These are phyloP conservation scores for Empis livida DNA, from an alignment of 2,888 invertebrate genomes.

Conservation along the genomic window DNA sequence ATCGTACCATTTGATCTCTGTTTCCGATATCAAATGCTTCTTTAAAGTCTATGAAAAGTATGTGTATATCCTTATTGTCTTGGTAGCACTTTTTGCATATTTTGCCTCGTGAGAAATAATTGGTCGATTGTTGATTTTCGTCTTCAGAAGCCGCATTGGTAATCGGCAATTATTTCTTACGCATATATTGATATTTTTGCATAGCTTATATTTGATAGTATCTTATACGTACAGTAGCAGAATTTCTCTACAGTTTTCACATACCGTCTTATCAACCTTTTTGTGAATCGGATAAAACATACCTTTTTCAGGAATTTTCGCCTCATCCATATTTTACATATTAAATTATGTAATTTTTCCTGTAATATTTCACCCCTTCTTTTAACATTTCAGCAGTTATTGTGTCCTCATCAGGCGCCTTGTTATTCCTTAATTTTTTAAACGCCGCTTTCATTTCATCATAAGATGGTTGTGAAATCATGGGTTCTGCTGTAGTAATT, in stretches of 20 bases:
- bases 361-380: neutral
- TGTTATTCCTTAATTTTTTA: neutral
- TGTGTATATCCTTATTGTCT: neutral
- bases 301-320: neutral
- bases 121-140: neutral
- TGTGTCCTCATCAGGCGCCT: neutral
- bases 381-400: conserved; percentile 1
- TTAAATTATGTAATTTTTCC: neutral
- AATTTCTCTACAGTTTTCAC: conserved; percentile 2
- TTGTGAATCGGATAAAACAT: conserved; percentile 2
- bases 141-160: neutral
- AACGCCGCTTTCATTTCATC: neutral
- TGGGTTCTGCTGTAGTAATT: neutral
- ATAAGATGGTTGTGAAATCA: neutral
- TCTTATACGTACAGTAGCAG: neutral
- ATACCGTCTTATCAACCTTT: neutral
- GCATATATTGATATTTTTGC: neutral
- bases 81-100: neutral
- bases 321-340: neutral
- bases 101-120: neutral
- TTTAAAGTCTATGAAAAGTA: neutral
- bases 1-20: neutral
- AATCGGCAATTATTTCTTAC: neutral
- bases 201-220: neutral
- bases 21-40: neutral